Conservation (phyloP, 2,888 invertebrate species). For the Folsomia manolachei region DNA sequence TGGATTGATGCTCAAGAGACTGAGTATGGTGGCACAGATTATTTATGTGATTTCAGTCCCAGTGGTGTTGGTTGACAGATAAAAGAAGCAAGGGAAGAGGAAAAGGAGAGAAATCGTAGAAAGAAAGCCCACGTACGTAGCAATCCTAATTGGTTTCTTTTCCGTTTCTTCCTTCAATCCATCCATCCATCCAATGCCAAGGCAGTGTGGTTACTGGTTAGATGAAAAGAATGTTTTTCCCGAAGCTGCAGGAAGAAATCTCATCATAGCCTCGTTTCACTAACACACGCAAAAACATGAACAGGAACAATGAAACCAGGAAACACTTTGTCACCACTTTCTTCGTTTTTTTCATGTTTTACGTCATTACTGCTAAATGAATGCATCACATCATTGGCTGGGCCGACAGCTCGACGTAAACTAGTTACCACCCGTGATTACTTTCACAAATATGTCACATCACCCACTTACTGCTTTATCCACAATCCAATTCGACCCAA, state of each 20-base stretch:
- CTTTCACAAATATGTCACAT: no score
- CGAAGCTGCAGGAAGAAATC: background rate
- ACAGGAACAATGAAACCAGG: background rate
- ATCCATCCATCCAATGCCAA: conserved; percentile 14
- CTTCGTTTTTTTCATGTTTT: background rate
- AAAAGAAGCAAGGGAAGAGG: background rate
- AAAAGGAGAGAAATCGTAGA: conserved; percentile 11
- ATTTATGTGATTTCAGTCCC: conserved; percentile 25
- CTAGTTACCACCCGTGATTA: no score
- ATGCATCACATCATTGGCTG: no score
- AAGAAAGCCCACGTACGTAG: conserved; percentile 13
- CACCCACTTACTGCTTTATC: no score
- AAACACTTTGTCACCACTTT: background rate
- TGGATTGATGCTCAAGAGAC: background rate
- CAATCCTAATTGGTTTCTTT: conserved; percentile 28
- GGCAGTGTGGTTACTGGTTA: background rate
- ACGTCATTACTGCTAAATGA: background rate
- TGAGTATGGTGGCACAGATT: conserved; percentile 16
- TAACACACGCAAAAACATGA: background rate
- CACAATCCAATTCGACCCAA: no score
- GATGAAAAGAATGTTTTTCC: background rate
- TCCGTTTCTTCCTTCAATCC: conserved; percentile 1
- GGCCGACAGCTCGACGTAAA: no score
- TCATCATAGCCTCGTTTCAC: background rate
- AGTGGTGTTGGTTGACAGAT: conserved; percentile 24